Conservation (phyloP, 2,888 invertebrate species). For the Mythimna lalbum region DNA sequence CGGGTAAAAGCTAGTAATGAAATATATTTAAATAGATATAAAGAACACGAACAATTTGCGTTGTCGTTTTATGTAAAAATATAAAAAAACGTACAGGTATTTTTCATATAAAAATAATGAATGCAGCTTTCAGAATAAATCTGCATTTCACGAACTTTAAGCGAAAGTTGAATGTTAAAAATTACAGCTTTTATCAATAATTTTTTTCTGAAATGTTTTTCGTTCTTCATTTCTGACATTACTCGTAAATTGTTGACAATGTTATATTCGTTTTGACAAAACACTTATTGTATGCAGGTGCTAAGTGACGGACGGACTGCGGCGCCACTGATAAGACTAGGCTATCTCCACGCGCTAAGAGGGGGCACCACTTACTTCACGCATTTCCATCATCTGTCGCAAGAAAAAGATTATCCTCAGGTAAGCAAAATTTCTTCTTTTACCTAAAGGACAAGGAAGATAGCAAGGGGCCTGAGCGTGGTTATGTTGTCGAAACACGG, state of each 20-base stretch:
- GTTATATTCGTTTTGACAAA: neutral
- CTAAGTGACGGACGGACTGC: constrained; percentile 98
- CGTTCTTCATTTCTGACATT: neutral
- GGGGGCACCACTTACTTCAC: constrained; percentile 96
- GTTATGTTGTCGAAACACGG: too few relatives aligned
- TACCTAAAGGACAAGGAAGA: too few relatives aligned
- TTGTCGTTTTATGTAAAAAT: neutral
- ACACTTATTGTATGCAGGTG: constrained; percentile 85
- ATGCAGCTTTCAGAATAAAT: neutral
- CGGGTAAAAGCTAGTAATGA: too few relatives aligned
- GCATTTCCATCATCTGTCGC: constrained; percentile 96
- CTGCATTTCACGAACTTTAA: neutral
- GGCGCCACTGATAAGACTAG: constrained; percentile 95
- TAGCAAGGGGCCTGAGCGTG: too few relatives aligned
- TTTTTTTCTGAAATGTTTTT: neutral
- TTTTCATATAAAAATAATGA: neutral
- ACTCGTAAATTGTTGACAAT: neutral
- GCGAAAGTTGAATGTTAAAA: neutral
- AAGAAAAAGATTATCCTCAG: constrained; percentile 95
- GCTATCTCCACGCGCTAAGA: constrained; percentile 94
- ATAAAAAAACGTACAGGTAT: neutral
- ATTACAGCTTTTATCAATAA: neutral
- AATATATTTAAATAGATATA: too few relatives aligned
- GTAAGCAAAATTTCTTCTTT: constrained; percentile 78
- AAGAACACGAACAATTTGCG: neutral